A percentile compares a stretch with the other conserved stretches of the same genome.
Conservation (phyloP, 2,797 vertebrate genomes). For the Mus caroli region DNA sequence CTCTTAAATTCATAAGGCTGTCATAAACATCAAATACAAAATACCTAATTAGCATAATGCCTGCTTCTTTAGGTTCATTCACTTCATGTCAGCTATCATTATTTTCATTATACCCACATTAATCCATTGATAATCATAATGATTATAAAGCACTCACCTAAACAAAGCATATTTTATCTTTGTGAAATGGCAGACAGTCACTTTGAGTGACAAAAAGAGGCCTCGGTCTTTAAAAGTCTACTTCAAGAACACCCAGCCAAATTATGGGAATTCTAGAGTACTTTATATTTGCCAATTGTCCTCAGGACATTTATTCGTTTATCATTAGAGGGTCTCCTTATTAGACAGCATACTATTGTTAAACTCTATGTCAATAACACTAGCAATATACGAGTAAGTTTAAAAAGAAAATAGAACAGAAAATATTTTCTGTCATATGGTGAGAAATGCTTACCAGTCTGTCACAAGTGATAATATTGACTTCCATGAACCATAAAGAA, state of each 20-base stretch:
- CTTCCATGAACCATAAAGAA: background rate
- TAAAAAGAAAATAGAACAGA: background rate
- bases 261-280: background rate
- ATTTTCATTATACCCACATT: constrained; percentile 23
- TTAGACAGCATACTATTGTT: background rate
- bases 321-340: background rate
- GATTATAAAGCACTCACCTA: constrained; percentile 45
- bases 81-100: background rate
- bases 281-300: background rate
- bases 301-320: background rate
- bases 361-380: background rate
- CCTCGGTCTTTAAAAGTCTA: background rate
- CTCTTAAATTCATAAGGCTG: constrained; percentile 1
- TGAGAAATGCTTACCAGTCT: background rate
- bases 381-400: background rate
- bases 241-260: background rate
- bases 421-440: background rate
- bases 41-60: background rate
- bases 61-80: background rate
- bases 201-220: background rate
- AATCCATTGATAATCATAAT: constrained; percentile 2
- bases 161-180: background rate
- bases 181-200: background rate
- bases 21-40: constrained; percentile 1
- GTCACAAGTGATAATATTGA: background rate